phyloP scores from a whole-genome alignment of 2,113 vertebrate species.

The Synodontis membranacea region DNA sequence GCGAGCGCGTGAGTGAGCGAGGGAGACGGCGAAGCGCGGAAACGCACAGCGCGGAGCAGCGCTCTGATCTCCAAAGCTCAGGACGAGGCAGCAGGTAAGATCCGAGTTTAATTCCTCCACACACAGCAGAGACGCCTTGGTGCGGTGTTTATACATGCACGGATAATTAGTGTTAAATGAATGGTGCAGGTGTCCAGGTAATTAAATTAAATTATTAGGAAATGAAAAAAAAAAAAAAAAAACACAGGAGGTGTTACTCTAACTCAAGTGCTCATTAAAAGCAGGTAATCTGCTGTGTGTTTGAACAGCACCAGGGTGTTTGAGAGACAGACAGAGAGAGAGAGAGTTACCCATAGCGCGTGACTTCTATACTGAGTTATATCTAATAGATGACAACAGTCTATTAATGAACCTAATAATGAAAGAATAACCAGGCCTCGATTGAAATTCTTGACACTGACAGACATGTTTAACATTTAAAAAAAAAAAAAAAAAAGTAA shows the following conservation, averaged over 20 bases:
- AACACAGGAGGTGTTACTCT: background rate
- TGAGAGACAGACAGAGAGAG: background rate
- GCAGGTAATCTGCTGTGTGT: background rate
- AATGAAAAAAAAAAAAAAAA: no score
- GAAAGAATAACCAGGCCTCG: background rate
- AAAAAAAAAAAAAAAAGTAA: no score
- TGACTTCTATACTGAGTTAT: background rate
- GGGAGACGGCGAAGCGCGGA: conserved; percentile 31
- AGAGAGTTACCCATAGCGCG: background rate
- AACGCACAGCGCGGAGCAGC: conserved; percentile 62
- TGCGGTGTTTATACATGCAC: background rate
- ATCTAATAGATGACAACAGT: background rate
- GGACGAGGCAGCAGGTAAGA: conserved; percentile 66
- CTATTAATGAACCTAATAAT: background rate
- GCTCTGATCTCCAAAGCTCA: conserved; percentile 65
- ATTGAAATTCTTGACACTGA: background rate
- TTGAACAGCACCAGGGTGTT: background rate
- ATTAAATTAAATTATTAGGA: no score
- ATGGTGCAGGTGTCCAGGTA: background rate
- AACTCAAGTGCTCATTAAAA: background rate
- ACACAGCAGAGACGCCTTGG: background rate
- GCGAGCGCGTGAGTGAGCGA: conserved; percentile 32
- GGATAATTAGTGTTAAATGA: background rate
- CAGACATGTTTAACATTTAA: background rate
- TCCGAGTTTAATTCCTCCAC: background rate